These are phyloP conservation scores for Diploscapter pachys DNA, from an alignment of 1,140 invertebrate genomes.

Conservation along the genomic window DNA sequence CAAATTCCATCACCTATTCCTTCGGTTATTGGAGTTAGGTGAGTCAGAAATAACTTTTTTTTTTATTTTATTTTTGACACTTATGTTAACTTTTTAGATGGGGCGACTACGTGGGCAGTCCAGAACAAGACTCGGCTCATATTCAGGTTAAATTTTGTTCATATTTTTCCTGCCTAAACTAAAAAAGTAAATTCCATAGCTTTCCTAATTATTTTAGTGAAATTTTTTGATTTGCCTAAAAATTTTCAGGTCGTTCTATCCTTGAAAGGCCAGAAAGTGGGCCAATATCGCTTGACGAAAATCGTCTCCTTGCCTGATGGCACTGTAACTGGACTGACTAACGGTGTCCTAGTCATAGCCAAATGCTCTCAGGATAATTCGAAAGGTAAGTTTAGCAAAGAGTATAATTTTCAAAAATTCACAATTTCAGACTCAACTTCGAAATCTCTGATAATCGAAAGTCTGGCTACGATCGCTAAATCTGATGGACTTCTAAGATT, in stretches of 20 bases:
- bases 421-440: no score
- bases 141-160: not conserved
- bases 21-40: conserved; percentile 10
- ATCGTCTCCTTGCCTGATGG: conserved; percentile 12
- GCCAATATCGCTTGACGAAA: not conserved
- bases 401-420: no score
- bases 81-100: conserved; percentile 33
- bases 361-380: conserved; percentile 7
- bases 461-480: conserved; percentile 29
- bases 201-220: not conserved
- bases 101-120: conserved; percentile 54
- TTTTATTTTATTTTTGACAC: not conserved
- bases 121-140: conserved; percentile 38
- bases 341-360: conserved; percentile 6
- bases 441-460: not conserved
- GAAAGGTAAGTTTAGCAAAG: not conserved
- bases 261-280: not conserved
- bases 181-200: not conserved
- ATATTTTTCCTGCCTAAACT: not conserved
- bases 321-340: not conserved
- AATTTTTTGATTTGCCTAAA: not conserved
- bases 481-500: conserved; percentile 27
- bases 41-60: not conserved
- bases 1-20: conserved; percentile 7
- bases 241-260: not conserved